phyloP scores from a whole-genome alignment of 1,140 invertebrate species.

The Maconellicoccus hirsutus region DNA sequence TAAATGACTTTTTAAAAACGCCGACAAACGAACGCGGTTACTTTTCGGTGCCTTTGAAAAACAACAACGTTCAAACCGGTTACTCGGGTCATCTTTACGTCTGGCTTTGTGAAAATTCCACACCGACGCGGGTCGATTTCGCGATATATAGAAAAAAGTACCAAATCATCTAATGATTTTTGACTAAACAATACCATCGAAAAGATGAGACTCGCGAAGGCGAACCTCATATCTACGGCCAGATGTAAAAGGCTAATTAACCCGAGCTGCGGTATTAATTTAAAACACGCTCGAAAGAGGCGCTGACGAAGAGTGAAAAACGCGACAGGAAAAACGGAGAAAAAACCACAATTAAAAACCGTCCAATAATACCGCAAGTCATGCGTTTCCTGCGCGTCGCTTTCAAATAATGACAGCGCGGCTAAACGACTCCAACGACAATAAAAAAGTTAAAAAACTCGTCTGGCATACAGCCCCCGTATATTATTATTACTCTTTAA shows the following conservation, averaged over 20 bases:
- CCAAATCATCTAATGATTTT: no score
- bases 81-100: background rate
- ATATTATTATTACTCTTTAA: background rate
- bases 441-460: background rate
- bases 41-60: background rate
- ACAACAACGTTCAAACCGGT: background rate
- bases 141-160: no score
- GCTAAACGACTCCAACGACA: background rate
- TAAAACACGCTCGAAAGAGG: no score
- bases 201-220: no score
- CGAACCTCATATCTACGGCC: no score
- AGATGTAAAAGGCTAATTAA: no score
- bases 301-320: background rate
- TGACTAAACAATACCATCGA: no score
- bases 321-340: background rate
- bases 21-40: background rate
- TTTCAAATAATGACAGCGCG: background rate
- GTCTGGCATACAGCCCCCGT: background rate
- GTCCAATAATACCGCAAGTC: background rate
- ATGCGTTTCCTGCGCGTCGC: background rate
- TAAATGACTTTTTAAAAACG: background rate
- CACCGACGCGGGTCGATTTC: no score
- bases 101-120: no score
- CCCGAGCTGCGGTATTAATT: no score
- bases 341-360: background rate